A percentile compares a stretch with the other conserved stretches of the same genome.
Evolutionary conservation across 2,797 vertebrate genomes (phyloP).

Genomic region (Xiphorhynchus erythropygius): DNA sequence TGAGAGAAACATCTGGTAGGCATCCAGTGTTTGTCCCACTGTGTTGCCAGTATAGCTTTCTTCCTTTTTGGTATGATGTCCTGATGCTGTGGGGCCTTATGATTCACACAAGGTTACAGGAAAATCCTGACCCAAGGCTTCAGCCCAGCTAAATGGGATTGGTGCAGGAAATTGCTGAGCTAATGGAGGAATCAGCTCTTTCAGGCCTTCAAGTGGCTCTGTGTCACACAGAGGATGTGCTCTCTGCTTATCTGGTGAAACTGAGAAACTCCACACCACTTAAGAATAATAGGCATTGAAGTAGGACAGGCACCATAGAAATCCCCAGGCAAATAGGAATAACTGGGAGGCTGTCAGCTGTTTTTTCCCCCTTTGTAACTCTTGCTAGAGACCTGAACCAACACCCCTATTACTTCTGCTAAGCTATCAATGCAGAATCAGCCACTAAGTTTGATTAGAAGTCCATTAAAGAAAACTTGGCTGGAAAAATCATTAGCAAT

Average conservation of each 20-base stretch:
- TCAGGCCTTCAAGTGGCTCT: neutral
- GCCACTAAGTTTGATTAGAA: neutral
- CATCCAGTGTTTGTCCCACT: neutral
- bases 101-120: neutral
- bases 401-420: neutral
- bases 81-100: neutral
- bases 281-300: neutral
- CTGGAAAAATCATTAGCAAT: constrained; percentile 44
- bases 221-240: neutral
- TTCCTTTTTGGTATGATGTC: neutral
- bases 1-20: neutral
- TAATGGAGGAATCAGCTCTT: neutral
- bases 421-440: neutral
- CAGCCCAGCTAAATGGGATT: neutral
- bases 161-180: neutral
- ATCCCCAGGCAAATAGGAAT: neutral
- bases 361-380: neutral
- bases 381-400: neutral
- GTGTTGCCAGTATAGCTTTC: neutral
- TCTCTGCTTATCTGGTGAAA: neutral
- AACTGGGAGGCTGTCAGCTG: neutral
- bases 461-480: constrained; percentile 13
- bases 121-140: neutral
- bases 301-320: neutral
- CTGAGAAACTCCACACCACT: neutral